A percentile compares a stretch with the other conserved stretches of the same genome.
phyloP scores from a whole-genome alignment of 2,113 vertebrate genomes.

The Cricetomys ansorgei region DNA sequence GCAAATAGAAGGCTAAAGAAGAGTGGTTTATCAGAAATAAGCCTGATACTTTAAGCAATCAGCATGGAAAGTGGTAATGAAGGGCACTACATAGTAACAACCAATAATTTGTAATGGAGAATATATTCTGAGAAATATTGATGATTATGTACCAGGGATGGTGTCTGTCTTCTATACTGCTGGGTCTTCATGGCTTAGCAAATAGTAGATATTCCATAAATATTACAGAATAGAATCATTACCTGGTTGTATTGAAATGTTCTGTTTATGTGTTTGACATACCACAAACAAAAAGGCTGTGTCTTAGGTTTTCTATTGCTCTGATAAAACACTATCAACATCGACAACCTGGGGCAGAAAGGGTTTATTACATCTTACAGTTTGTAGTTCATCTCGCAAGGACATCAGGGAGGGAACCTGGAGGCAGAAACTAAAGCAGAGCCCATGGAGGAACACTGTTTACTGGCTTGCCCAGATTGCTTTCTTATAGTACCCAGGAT shows the following conservation, averaged over 20 bases:
- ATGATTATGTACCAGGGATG: not conserved
- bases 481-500: not conserved
- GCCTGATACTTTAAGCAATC: constrained; percentile 9
- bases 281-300: not conserved
- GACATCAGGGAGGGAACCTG: not conserved
- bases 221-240: not conserved
- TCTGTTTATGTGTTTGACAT: not conserved
- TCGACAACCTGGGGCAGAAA: not conserved
- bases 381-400: too few species aligned
- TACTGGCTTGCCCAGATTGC: not conserved
- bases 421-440: not conserved
- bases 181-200: not conserved
- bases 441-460: not conserved
- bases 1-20: not conserved
- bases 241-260: not conserved
- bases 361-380: not conserved
- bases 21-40: not conserved
- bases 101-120: not conserved
- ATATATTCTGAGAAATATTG: constrained; percentile 6
- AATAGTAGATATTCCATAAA: not conserved
- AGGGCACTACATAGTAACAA: not conserved
- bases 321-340: not conserved
- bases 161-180: not conserved
- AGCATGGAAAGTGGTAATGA: not conserved
- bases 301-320: not conserved